Base-by-base conservation (phyloP, 2,113 vertebrate genomes). In the Mugil cephalus region DNA sequence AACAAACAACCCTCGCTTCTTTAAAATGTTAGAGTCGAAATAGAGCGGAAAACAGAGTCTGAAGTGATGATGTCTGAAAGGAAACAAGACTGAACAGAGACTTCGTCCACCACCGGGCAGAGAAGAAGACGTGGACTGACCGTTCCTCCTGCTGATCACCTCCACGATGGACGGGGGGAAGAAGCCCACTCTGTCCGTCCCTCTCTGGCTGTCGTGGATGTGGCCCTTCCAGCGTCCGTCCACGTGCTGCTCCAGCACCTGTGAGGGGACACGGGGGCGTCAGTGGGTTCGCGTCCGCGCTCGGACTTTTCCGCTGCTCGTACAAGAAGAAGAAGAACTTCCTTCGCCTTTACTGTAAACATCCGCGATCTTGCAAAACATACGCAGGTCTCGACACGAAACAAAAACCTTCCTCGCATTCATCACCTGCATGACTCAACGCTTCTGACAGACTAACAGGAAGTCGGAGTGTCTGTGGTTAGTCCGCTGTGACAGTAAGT, bases 141-240 rank as follows among this genome's bases (percentile, higher is more conserved):
- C 96, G 87, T 92, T 92, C 21, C 97, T 82, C 61, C 97, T 94
- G 92, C 95, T 98, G 95, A 98, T 96, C 84, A 98, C 97, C 89
- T 98, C 97, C 0, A 97, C 96, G 0, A 98, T 97, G 86, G 95
- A 95, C 0, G 97, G 96, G 1, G 97, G 96, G 67, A 98, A 98
- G 88, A 96, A 98, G 53, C 97, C 97, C 0, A 98, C 95, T 0
- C 96, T 89, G 87, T 98, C 97, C 0, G 95, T 97, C 80, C 96
- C 96, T 38, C 94, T 93, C 90, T 96, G 96, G 70, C 85, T 71
- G 4, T 98, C 97, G 0, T 98, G 97, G 87, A 98, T 98, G 80
- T 98, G 96, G 1, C 97, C 97, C 79, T 98, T 98, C 97, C 97
- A 98, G 21, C 97, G 96, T n/a, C 96, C 97, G 0, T 97, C 97